A percentile compares a stretch with the other conserved stretches of the same genome.
These are phyloP conservation scores for Spongia lamella DNA, from an alignment of 37 sponge, comb jelly and placozoan species.

Conservation along the genomic window DNA sequence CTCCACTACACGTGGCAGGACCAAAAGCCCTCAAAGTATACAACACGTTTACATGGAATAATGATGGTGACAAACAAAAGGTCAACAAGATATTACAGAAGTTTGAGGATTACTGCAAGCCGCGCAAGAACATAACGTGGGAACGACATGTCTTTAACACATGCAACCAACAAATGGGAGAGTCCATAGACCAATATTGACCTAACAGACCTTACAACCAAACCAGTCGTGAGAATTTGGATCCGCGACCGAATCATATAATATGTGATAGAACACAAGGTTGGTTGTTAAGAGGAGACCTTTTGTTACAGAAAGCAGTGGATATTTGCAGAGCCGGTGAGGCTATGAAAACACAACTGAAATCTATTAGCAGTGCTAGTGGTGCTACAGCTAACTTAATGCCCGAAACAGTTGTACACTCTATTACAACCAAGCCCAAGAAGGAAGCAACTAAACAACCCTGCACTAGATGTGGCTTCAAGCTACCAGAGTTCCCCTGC, in stretches of 20 bases:
- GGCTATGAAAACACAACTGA: slow-evolving; percentile 21
- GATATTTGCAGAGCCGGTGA: slow-evolving; percentile 38
- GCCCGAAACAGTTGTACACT: no score
- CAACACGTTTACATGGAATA: slow-evolving; percentile 19
- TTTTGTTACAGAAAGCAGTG: slow-evolving; percentile 9
- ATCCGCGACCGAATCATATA: no score
- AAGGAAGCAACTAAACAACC: no score
- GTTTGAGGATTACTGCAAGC: slow-evolving; percentile 44
- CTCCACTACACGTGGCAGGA: slow-evolving; percentile 25
- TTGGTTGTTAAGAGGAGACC: slow-evolving; percentile 17
- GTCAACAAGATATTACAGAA: not conserved
- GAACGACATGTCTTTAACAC: slow-evolving; percentile 50
- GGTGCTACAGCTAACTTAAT: no score
- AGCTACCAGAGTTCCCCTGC: slow-evolving; percentile 16
- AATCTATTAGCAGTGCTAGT: not conserved
- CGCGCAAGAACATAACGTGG: slow-evolving; percentile 31
- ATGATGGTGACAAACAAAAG: slow-evolving; percentile 7
- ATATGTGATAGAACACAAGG: slow-evolving; percentile 1
- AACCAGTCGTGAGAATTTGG: no score
- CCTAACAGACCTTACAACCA: slow-evolving; percentile 14
- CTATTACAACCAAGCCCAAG: no score
- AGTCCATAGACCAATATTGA: slow-evolving; percentile 36
- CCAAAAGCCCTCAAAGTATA: slow-evolving; percentile 30
- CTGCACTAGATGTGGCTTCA: no score
- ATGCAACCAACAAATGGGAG: slow-evolving; percentile 24